Evolutionary conservation across 2,888 invertebrate genomes (phyloP), one percentile per base, ranked within the genome.

Genomic region (Hirudinaria manillensis): DNA sequence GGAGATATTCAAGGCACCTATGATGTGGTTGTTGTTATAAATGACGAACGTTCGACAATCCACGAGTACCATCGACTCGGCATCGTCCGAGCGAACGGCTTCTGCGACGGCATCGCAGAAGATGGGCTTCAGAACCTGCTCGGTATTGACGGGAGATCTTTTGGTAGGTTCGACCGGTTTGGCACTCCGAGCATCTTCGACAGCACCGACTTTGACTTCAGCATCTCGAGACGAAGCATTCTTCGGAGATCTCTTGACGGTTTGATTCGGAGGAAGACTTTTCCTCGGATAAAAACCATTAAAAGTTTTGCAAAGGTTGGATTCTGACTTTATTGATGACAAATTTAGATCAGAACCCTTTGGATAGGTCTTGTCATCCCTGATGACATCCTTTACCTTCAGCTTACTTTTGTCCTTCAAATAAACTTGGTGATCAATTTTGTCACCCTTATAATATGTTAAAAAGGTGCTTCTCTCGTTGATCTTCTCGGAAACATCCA

Each of bases 11-110:
- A 84, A 77, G 34, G 84, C 89, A 65, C 90, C 90, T 76, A 87
- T 67, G 78, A 91, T 89, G 84, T 91, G 91, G 82, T 89, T 89
- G 78, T 89, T 87, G 83, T 91, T 90, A 86, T 89, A 91, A 76
- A 89, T 88, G 79, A 90, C 88, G 83, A 91, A 91, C 0, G 90
- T 89, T 68, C 91, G 87, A 83, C 90, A 90, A 83, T 91, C 90
- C 0, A 77, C 61, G 13, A 77, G 34, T 16, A 75, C 29, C n/a
- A 24, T 34, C 24, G 61, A 61, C 32, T 68, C 34, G 36, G n/a
- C 68, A 13, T 29, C 68, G 68, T 68, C 36, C 6, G 34, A 34
- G 68, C 36, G 68, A n/a, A 68, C 13, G n/a, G 36, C 36, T 6
- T 32, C 32, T 32, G 68, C 68, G 13, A 68, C 3, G 6, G 32